A percentile compares a stretch with the other conserved stretches of the same genome.
These are phyloP conservation scores for Gobius niger DNA, from an alignment of 2,113 vertebrate genomes.

Conservation along the genomic window DNA sequence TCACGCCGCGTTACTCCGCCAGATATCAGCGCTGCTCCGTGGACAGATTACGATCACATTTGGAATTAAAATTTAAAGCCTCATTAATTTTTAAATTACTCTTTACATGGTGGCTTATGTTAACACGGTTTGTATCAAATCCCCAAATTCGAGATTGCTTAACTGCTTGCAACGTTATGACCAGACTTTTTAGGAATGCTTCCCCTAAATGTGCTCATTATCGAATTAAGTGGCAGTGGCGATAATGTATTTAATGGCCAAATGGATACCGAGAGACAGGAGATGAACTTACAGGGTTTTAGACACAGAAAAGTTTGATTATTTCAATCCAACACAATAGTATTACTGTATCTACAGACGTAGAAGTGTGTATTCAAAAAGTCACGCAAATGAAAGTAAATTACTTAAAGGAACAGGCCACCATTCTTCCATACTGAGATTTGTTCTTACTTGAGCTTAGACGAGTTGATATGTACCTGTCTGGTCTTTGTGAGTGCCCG, in stretches of 20 bases:
- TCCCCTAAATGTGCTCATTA: constrained; percentile 24
- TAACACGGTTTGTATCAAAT: constrained; percentile 54
- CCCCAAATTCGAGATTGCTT: constrained; percentile 33
- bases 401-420: too few relatives aligned
- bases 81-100: constrained; percentile 68
- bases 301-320: background rate
- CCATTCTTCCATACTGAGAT: too few relatives aligned
- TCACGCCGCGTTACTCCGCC: constrained; percentile 31
- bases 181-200: constrained; percentile 19
- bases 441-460: too few relatives aligned
- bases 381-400: too few relatives aligned
- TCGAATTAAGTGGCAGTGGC: constrained; percentile 35
- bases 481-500: too few relatives aligned
- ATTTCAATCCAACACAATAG: too few relatives aligned
- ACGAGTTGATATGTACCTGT: too few relatives aligned
- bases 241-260: constrained; percentile 31
- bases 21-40: constrained; percentile 31
- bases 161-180: constrained; percentile 18
- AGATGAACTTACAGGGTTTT: constrained; percentile 31
- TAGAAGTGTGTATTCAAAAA: too few relatives aligned
- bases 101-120: constrained; percentile 50
- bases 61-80: constrained; percentile 66
- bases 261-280: constrained; percentile 14
- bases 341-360: too few relatives aligned
- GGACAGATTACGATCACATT: constrained; percentile 55